A percentile compares a stretch with the other conserved stretches of the same genome.
These are phyloP conservation scores for Calliopsis andreniformis DNA, from an alignment of 1,140 invertebrate species.

Conservation along the genomic window DNA sequence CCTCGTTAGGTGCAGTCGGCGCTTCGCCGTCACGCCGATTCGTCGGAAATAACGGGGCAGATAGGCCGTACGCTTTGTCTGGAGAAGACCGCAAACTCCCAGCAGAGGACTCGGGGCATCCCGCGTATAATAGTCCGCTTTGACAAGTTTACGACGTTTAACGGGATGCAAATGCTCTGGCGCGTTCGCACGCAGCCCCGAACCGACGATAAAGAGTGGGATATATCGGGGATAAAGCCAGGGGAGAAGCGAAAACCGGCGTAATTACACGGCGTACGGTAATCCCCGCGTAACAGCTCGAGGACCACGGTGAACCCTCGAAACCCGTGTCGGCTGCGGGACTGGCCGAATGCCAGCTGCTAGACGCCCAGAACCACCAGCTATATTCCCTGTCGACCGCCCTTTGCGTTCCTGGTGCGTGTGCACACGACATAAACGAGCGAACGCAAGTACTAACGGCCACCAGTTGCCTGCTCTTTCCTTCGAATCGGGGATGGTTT, in stretches of 20 bases:
- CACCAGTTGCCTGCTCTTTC: slow-evolving; percentile 64
- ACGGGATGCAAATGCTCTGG: slow-evolving; percentile 63
- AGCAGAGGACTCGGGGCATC: slow-evolving; percentile 14
- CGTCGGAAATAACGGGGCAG: slow-evolving; percentile 39
- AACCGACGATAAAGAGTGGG: slow-evolving; percentile 64
- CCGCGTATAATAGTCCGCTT: slow-evolving; percentile 49
- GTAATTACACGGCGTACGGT: slow-evolving; percentile 67
- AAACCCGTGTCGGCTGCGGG: slow-evolving; percentile 46
- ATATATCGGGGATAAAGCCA: slow-evolving; percentile 55
- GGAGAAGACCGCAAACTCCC: slow-evolving; percentile 42
- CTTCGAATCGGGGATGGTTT: slow-evolving; percentile 5
- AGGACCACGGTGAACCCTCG: slow-evolving; percentile 23
- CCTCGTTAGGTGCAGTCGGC: slow-evolving; percentile 26
- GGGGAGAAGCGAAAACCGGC: slow-evolving; percentile 36
- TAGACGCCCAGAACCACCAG: slow-evolving; percentile 49
- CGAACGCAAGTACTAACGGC: slow-evolving; percentile 50
- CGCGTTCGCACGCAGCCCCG: slow-evolving; percentile 45
- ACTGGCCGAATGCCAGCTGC: slow-evolving; percentile 66
- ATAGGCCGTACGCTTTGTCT: slow-evolving; percentile 41
- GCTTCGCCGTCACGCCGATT: slow-evolving; percentile 32
- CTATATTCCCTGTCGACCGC: slow-evolving; percentile 37
- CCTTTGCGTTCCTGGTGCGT: slow-evolving; percentile 35
- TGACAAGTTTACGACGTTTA: slow-evolving; percentile 69
- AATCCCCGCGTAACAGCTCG: slow-evolving; percentile 66
- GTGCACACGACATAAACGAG: slow-evolving; percentile 34